Conservation (phyloP, 1,140 invertebrate species). For the Wasmannia auropunctata region DNA sequence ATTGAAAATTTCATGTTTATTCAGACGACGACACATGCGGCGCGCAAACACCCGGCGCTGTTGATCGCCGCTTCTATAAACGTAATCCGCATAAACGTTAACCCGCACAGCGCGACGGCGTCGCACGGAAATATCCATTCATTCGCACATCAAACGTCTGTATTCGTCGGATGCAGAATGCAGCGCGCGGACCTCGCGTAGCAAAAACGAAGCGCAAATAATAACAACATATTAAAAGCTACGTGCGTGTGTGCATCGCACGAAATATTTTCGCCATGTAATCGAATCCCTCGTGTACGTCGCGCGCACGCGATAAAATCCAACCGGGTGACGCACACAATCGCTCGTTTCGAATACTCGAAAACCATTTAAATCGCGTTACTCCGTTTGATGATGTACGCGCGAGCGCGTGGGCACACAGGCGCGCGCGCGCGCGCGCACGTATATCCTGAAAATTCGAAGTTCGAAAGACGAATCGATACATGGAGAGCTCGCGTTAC, state of each 20-base stretch:
- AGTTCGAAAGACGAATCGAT: slow-evolving; percentile 78
- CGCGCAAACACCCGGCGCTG: slow-evolving; percentile 13
- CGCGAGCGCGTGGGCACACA: background rate
- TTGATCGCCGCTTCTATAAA: slow-evolving; percentile 1
- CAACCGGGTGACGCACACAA: slow-evolving; percentile 58
- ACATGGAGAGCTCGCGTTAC: slow-evolving; percentile 73
- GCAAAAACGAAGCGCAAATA: slow-evolving; percentile 63
- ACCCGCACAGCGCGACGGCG: background rate
- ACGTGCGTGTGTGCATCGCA: slow-evolving; percentile 49
- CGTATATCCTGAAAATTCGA: slow-evolving; percentile 70
- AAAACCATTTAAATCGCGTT: slow-evolving; percentile 65
- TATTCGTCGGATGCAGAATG: slow-evolving; percentile 58
- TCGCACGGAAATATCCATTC: slow-evolving; percentile 31
- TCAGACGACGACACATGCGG: slow-evolving; percentile 4
- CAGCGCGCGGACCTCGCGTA: slow-evolving; percentile 39
- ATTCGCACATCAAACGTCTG: slow-evolving; percentile 68
- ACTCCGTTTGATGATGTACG: slow-evolving; percentile 36
- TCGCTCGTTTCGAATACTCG: slow-evolving; percentile 62
- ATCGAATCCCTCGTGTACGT: slow-evolving; percentile 68
- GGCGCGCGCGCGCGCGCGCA: slow-evolving; percentile 49
- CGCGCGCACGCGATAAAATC: slow-evolving; percentile 66
- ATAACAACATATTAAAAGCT: slow-evolving; percentile 69
- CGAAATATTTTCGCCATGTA: slow-evolving; percentile 71
- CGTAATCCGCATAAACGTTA: slow-evolving; percentile 50
- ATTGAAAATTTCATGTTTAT: slow-evolving; percentile 48